Conservation (phyloP, 2,113 vertebrate species). For the Tachycineta bicolor region DNA sequence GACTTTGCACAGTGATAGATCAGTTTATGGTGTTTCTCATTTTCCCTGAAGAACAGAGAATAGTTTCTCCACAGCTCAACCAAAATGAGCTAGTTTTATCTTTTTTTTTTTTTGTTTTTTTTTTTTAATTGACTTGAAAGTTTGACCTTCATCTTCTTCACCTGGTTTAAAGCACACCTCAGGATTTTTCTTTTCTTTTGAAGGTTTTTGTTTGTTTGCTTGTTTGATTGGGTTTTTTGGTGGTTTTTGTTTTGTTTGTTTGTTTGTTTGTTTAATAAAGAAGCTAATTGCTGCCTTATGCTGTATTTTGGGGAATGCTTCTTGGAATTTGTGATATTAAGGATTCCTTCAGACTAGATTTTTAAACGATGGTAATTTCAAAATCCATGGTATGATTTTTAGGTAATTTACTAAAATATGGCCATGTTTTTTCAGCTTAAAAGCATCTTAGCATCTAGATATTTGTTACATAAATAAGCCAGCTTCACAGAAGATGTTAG, state of each 20-base stretch:
- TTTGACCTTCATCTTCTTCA: neutral
- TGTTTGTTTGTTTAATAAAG: neutral
- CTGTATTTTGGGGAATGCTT: neutral
- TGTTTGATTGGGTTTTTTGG: too few species aligned
- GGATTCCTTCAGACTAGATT: neutral
- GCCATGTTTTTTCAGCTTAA: neutral
- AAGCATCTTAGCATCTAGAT: neutral
- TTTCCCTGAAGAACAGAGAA: neutral
- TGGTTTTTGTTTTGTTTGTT: neutral
- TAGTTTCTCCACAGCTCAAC: neutral
- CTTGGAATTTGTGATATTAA: neutral
- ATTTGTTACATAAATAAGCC: neutral
- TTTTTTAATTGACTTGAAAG: neutral
- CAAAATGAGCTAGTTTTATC: neutral
- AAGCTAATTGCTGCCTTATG: neutral
- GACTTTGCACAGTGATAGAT: accelerated
- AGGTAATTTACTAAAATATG: neutral
- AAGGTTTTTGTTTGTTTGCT: too few species aligned
- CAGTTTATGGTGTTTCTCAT: neutral
- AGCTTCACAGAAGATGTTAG: neutral
- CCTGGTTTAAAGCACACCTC: neutral
- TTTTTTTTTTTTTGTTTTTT: neutral
- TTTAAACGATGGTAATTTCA: neutral
- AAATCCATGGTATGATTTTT: neutral
- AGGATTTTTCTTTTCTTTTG: neutral